Base-by-base conservation (phyloP, 2,888 invertebrate species). In the Pyrochroa serraticornis region DNA sequence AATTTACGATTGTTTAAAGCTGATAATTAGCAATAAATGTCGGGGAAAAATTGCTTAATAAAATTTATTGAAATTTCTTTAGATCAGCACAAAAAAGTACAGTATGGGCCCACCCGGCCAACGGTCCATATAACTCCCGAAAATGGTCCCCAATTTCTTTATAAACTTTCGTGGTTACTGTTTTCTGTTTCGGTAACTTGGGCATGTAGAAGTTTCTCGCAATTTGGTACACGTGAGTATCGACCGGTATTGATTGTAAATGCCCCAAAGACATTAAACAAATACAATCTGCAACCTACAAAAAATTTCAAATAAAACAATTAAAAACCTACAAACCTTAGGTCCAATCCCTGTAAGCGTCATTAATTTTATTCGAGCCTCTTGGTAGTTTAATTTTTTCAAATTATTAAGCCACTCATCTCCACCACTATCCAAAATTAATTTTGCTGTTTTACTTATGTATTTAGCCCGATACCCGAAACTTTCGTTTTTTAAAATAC, bases 81-180 rank as follows among this genome's bases (percentile, higher is more conserved):
- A 93, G 79, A 75, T 92, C 90, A n/a, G 91, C 89, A 77, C 90
- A 89, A 77, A 92, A 92, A 38, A 92, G 76, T 81, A 96, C 93
- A 45, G 95, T 90, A 77, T 97, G 97, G 7, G 97, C 94, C 97
- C 97, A 97, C 7, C 97, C 97, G 9, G 96, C 95, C 75, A 89
- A 84, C 32, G 88, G 85, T 1, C 96, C 96, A 83, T 93, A 96
- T 3, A 94, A 75, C 43, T 81, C 75, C 65, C 93, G 83, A 74
- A 96, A 94, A 77, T 89, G 84, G 60, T 88, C 86, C 1, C 92
- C 92, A 62, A 97, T 92, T 80, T 95, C 91, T n/a, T 85, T 81
- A 77, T 97, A 95, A 68, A 92, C 84, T 77, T 87, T 90, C 12
- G 90, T 87, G 0, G 92, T 94, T 0, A 96, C 86, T 37, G 85